phyloP scores from a whole-genome alignment of 1,140 invertebrate genomes.

The Bacillus rossius region DNA sequence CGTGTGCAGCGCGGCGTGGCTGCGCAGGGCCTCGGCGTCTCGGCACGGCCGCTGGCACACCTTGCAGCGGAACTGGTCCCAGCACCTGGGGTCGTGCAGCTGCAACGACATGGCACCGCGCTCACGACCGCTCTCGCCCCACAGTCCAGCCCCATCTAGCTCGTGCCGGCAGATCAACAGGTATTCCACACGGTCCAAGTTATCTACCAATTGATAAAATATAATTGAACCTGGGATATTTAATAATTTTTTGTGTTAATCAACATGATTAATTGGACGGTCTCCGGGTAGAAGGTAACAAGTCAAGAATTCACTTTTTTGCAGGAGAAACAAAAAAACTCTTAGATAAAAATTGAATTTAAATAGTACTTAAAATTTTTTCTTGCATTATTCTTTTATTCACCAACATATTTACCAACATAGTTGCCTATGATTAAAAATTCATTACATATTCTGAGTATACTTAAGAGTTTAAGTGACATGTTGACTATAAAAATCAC shows the following conservation, averaged over 20 bases:
- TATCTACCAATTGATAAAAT: slow-evolving; percentile 1
- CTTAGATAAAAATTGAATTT: no score
- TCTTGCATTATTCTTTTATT: no score
- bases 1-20: slow-evolving; percentile 31
- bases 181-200: neutral
- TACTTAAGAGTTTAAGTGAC: no score
- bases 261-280: slow-evolving; percentile 27
- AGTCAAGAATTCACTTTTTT: no score
- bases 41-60: slow-evolving; percentile 32
- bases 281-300: no score
- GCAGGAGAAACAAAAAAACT: no score
- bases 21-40: slow-evolving; percentile 29
- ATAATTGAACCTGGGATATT: neutral
- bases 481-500: no score
- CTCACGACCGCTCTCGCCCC: slow-evolving; percentile 1
- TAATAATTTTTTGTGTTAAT: slow-evolving; percentile 11
- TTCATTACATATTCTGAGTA: no score
- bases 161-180: neutral
- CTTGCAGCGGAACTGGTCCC: slow-evolving; percentile 32
- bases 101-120: slow-evolving; percentile 8
- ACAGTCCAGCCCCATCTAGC: neutral
- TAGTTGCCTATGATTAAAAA: slow-evolving; percentile 25
- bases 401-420: no score
- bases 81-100: slow-evolving; percentile 36
- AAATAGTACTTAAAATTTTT: no score